Conservation (phyloP, 2,113 vertebrate genomes). For the Forbesichthys papilliferus region DNA sequence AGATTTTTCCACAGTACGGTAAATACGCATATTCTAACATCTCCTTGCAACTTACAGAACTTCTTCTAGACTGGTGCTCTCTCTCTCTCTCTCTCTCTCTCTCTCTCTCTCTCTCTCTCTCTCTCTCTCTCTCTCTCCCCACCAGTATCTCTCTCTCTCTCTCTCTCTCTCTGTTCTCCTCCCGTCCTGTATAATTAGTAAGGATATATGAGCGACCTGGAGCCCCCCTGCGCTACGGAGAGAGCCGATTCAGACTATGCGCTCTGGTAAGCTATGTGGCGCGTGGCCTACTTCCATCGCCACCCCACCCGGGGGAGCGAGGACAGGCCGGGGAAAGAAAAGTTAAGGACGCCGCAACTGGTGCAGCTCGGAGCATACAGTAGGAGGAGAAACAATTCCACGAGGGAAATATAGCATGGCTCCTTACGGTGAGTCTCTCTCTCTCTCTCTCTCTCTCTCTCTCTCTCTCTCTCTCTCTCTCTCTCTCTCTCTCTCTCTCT, state of each 20-base stretch:
- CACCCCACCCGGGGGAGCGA: conserved; percentile 43
- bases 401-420: background rate
- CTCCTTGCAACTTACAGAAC: conserved; percentile 13
- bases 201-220: conserved; percentile 46
- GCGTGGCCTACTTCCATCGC: conserved; percentile 64
- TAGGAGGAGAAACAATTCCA: conserved; percentile 35
- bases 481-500: background rate
- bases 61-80: background rate
- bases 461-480: too few species aligned
- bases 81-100: background rate
- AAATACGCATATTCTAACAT: background rate
- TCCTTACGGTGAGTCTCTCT: background rate
- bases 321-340: conserved; percentile 31
- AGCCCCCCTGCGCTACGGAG: conserved; percentile 40
- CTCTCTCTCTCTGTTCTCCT: conserved; percentile 3
- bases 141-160: background rate
- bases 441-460: background rate
- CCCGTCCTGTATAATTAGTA: conserved; percentile 49
- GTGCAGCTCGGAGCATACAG: conserved; percentile 34
- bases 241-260: conserved; percentile 43
- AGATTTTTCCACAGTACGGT: conserved; percentile 7
- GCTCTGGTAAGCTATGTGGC: conserved; percentile 54
- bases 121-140: background rate
- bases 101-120: conserved; percentile 3
- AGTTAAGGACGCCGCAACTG: conserved; percentile 54